Evolutionary conservation across 1,140 invertebrate species (phyloP).

Genomic region (Mactra quadrangularis): DNA sequence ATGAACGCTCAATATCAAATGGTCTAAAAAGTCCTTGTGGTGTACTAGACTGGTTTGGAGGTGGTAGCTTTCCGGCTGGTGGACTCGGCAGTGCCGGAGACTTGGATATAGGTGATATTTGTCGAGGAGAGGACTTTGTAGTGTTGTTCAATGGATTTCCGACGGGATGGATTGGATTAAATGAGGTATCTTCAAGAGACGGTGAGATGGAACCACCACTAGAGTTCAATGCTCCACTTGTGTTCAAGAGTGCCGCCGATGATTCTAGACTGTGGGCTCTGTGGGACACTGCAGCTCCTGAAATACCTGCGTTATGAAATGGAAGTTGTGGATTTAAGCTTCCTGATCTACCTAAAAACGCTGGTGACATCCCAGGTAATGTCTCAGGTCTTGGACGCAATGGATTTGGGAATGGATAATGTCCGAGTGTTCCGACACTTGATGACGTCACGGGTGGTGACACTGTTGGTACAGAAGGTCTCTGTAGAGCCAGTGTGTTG

Average conservation of each 20-base stretch:
- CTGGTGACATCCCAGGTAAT: slow-evolving; percentile 66
- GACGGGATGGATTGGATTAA: slow-evolving; percentile 57
- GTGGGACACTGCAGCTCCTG: slow-evolving; percentile 36
- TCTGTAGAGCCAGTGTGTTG: slow-evolving; percentile 65
- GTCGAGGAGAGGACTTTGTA: slow-evolving; percentile 16
- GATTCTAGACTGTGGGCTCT: slow-evolving; percentile 52
- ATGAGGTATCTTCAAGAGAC: slow-evolving; percentile 61
- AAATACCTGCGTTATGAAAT: slow-evolving; percentile 42
- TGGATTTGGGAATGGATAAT: slow-evolving; percentile 62
- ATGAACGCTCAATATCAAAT: slow-evolving; percentile 65
- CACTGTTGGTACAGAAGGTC: slow-evolving; percentile 57
- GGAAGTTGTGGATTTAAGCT: slow-evolving; percentile 60
- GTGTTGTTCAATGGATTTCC: slow-evolving; percentile 28
- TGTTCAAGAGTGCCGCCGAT: slow-evolving; percentile 52
- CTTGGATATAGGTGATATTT: slow-evolving; percentile 50
- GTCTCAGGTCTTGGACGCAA: slow-evolving; percentile 66
- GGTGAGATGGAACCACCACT: slow-evolving; percentile 54
- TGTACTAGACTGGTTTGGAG: slow-evolving; percentile 60
- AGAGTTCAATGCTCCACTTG: slow-evolving; percentile 55
- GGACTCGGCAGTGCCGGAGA: slow-evolving; percentile 56
- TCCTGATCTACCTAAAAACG: slow-evolving; percentile 55
- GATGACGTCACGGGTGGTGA: slow-evolving; percentile 53
- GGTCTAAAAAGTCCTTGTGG: slow-evolving; percentile 73
- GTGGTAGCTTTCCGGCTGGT: slow-evolving; percentile 58
- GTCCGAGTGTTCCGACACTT: slow-evolving; percentile 40